A percentile compares a stretch with the other conserved stretches of the same genome.
These are phyloP conservation scores for Sialia sialis DNA, from an alignment of 2,113 vertebrate species.

Conservation along the genomic window DNA sequence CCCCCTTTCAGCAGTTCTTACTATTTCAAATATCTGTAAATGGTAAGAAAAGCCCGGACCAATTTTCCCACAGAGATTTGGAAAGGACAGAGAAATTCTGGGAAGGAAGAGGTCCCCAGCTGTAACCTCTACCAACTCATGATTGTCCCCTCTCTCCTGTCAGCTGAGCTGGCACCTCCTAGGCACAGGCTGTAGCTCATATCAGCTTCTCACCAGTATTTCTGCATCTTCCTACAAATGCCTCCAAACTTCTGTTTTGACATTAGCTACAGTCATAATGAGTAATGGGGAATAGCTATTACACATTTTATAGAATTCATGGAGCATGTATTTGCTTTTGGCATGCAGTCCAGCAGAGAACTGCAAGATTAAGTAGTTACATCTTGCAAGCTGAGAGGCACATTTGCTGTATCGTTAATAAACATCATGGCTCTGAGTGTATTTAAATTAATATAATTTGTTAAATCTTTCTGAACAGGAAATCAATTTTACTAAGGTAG, in stretches of 20 bases:
- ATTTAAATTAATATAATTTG: slow-evolving; percentile 57
- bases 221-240: not conserved
- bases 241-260: not conserved
- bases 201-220: not conserved
- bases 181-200: not conserved
- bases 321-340: not conserved
- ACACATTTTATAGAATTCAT: not conserved
- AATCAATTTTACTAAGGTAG: slow-evolving; percentile 23
- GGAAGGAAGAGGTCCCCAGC: not conserved
- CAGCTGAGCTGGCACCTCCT: not conserved
- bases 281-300: not conserved
- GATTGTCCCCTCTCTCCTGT: not conserved
- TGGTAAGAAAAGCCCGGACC: not conserved
- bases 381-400: not conserved
- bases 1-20: not conserved
- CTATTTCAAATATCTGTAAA: not conserved
- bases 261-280: not conserved
- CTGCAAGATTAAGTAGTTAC: not conserved
- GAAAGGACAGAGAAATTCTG: not conserved
- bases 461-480: slow-evolving; percentile 24
- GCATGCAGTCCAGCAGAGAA: not conserved
- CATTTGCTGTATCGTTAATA: not conserved
- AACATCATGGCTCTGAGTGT: slow-evolving; percentile 9
- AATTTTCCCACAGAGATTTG: not conserved
- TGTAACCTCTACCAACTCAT: not conserved